These are phyloP conservation scores for Tethea ocularis DNA, from an alignment of 2,888 invertebrate species.

Conservation along the genomic window DNA sequence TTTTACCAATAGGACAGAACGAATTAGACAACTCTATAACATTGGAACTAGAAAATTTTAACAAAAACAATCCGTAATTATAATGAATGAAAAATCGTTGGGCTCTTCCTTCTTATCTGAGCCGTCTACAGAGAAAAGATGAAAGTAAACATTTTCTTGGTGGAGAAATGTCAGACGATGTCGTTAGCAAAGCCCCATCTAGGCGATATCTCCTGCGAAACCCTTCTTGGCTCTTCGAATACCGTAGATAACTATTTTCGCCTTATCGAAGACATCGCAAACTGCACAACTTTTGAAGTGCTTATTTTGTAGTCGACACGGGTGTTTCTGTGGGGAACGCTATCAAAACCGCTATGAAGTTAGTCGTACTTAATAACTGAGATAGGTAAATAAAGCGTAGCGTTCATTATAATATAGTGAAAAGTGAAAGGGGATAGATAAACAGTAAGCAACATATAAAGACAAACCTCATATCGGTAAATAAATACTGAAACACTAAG, in stretches of 20 bases:
- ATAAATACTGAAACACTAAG: neutral
- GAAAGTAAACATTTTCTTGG: constrained; percentile 57
- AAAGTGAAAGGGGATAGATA: too few relatives aligned
- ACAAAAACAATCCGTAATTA: too few relatives aligned
- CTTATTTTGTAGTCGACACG: constrained; percentile 18
- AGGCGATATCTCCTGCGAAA: constrained; percentile 51
- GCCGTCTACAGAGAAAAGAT: constrained; percentile 53
- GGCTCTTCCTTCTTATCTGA: too few relatives aligned
- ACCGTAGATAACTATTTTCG: constrained; percentile 55
- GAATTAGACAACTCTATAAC: neutral
- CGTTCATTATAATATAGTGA: too few relatives aligned
- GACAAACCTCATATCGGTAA: too few relatives aligned
- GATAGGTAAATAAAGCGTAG: too few relatives aligned
- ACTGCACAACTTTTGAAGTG: constrained; percentile 37
- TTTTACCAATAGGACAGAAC: constrained; percentile 51
- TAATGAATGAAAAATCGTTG: too few relatives aligned
- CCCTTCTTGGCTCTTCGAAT: constrained; percentile 43
- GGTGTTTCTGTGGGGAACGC: too few relatives aligned
- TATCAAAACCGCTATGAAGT: too few relatives aligned
- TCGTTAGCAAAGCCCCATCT: constrained; percentile 64
- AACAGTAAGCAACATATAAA: too few relatives aligned
- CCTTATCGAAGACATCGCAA: constrained; percentile 47
- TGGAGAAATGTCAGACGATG: constrained; percentile 58
- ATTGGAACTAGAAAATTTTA: too few relatives aligned
- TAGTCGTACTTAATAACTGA: too few relatives aligned